These are phyloP conservation scores for Dinoponera quadriceps DNA, from an alignment of 1,140 invertebrate species.

Conservation along the genomic window DNA sequence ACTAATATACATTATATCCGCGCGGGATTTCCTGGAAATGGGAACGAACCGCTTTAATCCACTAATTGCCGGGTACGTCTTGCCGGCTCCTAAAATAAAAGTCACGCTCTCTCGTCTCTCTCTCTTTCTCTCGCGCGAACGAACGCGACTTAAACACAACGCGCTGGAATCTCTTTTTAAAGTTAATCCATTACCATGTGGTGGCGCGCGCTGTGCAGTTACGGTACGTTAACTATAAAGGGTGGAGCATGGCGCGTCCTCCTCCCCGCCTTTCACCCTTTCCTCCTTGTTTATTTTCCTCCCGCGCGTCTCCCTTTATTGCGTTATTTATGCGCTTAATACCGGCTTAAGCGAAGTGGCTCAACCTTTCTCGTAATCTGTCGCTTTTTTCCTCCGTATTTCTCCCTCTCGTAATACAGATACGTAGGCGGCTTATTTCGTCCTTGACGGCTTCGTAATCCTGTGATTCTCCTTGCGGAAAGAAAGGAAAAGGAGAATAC, in stretches of 20 bases:
- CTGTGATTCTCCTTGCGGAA: constrained; percentile 79
- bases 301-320: constrained; percentile 64
- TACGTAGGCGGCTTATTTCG: constrained; percentile 65
- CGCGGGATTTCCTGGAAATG: neutral
- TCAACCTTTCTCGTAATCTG: constrained; percentile 78
- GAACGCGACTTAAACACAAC: constrained; percentile 25
- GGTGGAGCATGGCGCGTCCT: constrained; percentile 20
- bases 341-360: constrained; percentile 73
- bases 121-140: no score
- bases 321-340: constrained; percentile 80
- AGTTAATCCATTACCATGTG: constrained; percentile 61
- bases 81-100: constrained; percentile 30
- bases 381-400: constrained; percentile 70
- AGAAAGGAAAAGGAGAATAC: constrained; percentile 37
- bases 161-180: constrained; percentile 51
- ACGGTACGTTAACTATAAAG: constrained; percentile 56
- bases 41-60: constrained; percentile 36
- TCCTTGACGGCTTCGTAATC: constrained; percentile 70
- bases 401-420: constrained; percentile 71
- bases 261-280: constrained; percentile 69
- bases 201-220: constrained; percentile 49
- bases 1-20: neutral
- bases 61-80: constrained; percentile 34
- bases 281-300: constrained; percentile 59
- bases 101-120: constrained; percentile 10